Evolutionary conservation across 2,113 vertebrate species (phyloP), one percentile per base, ranked within the genome.

Genomic region (Nettapus auritus): DNA sequence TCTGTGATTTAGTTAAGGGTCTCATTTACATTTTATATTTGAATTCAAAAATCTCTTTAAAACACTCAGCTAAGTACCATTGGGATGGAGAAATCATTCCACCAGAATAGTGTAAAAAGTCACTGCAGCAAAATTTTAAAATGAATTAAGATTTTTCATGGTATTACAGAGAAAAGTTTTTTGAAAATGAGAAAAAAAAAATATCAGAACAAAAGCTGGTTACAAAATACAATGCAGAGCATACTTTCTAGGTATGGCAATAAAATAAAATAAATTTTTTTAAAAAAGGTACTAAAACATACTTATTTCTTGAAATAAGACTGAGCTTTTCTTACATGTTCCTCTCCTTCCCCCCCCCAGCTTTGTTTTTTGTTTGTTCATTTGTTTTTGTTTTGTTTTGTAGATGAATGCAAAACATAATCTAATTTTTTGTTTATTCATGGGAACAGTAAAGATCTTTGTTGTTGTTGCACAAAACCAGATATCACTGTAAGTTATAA

Each of bases 1-100:
- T 94, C 88, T 93, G 69, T 93, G 82, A 94, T 88, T 93, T 93
- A 88, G 90, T 88, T 95, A 88, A 94, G 88, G 13, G 21, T 88
- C 85, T 96, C 88, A 96, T 97, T 88, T 96, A 90, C 88, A 91
- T 96, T 90, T 91, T 74, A 66, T 71, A 93, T 92, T 93, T 88
- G 31, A 96, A 88, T 91, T 94, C 68, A 93, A 90, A 73, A 83
- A 94, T 93, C 38, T 63, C 64, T 93, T 86, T 81, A 60, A 94
- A 94, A 64, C 52, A 78, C 42, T 88, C 68, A 86, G 21, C 26
- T 86, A 74, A 77, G 42, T 93, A 70, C 59, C 42, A 64, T 11
- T 81, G 64, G 52, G 29, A 76, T 78, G 33, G 13, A 83, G 57
- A 80, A 79, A 73, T 55, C 6, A 1, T 57, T 95, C 26, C 33